Evolutionary conservation across 2,888 invertebrate genomes (phyloP).

Genomic region (Phragmatobia fuliginosa): DNA sequence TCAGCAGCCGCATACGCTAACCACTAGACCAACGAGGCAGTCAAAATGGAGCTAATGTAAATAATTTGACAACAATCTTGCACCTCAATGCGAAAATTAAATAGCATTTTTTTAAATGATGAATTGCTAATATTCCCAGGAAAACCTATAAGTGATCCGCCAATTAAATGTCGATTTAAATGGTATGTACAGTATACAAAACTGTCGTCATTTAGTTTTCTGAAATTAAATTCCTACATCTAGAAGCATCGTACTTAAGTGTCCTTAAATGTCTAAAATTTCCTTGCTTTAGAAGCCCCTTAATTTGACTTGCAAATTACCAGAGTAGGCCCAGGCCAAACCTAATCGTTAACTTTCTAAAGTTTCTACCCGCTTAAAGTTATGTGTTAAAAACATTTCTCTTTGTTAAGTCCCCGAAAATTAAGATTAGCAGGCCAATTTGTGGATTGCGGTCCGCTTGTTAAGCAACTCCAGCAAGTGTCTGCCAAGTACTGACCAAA

Average conservation of each 20-base stretch:
- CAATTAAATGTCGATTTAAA: neutral
- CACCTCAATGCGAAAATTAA: no score
- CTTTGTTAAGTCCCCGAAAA: constrained; percentile 39
- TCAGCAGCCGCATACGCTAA: no score
- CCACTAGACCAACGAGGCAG: no score
- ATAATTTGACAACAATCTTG: no score
- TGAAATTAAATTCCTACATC: neutral
- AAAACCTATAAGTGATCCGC: no score
- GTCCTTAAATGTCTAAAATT: constrained; percentile 32
- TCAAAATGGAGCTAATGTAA: no score
- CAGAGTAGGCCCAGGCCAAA: constrained; percentile 30
- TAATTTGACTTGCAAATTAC: constrained; percentile 50
- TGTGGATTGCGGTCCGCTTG: constrained; percentile 35
- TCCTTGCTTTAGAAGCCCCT: neutral
- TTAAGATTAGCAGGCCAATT: constrained; percentile 47
- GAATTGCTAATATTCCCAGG: no score
- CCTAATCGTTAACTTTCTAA: constrained; percentile 40
- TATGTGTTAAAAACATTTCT: constrained; percentile 50
- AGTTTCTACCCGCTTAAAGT: constrained; percentile 44
- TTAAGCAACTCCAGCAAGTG: constrained; percentile 35
- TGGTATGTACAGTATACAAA: neutral
- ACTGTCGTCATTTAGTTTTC: neutral
- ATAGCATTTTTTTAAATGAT: no score
- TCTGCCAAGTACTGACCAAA: constrained; percentile 39
- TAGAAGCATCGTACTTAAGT: constrained; percentile 27